phyloP scores from a whole-genome alignment of 2,113 vertebrate genomes.

The Anoplopoma fimbria region DNA sequence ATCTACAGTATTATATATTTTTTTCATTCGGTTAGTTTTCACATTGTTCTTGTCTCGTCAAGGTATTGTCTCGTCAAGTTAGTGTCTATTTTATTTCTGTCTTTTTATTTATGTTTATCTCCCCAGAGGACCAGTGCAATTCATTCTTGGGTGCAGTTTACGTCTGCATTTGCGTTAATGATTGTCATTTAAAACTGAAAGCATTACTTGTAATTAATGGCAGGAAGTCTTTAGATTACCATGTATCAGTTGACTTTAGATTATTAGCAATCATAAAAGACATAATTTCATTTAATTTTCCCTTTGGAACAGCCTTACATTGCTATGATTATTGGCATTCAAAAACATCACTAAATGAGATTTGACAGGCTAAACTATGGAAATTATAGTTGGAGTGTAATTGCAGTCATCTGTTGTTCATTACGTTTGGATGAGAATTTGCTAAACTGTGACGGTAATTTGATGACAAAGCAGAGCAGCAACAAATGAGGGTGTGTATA shows the following conservation, averaged over 20 bases:
- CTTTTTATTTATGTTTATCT: slow-evolving; percentile 84
- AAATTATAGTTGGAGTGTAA: slow-evolving; percentile 7
- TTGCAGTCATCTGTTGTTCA: not conserved
- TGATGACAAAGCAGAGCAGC: not conserved
- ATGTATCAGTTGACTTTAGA: no score
- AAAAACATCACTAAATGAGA: slow-evolving; percentile 25
- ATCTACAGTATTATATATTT: slow-evolving; percentile 79
- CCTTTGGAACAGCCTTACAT: slow-evolving; percentile 56
- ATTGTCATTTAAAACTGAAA: slow-evolving; percentile 70
- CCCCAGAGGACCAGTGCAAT: slow-evolving; percentile 88
- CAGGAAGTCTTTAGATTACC: slow-evolving; percentile 26
- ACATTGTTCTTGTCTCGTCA: slow-evolving; percentile 50
- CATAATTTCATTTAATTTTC: slow-evolving; percentile 19
- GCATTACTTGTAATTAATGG: slow-evolving; percentile 27
- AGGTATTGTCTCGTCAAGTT: slow-evolving; percentile 44
- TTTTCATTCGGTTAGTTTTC: slow-evolving; percentile 74
- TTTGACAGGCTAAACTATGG: slow-evolving; percentile 39
- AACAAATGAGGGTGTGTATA: slow-evolving; percentile 2
- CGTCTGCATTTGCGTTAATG: slow-evolving; percentile 63
- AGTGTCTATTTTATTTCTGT: slow-evolving; percentile 51
- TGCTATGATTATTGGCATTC: slow-evolving; percentile 26
- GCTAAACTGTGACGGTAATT: not conserved
- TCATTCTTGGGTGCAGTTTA: slow-evolving; percentile 71
- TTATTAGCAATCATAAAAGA: slow-evolving; percentile 10
- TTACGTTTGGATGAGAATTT: not conserved